Conservation (phyloP, 37 sponge, comb jelly and placozoan species). For the Geodia barretti region DNA sequence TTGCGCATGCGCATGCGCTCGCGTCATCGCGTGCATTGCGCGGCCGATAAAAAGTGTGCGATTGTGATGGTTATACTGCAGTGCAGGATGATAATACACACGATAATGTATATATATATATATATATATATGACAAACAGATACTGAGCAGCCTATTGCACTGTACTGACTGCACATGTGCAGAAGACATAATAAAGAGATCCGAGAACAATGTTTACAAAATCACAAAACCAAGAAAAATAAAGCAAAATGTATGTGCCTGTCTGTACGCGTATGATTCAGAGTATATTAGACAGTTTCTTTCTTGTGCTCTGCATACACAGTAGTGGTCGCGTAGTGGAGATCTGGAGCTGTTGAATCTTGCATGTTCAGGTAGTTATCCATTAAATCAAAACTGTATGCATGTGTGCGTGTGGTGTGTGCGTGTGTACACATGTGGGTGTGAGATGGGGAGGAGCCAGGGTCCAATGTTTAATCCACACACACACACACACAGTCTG, state of each 20-base stretch:
- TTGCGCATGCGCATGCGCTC: too few species aligned
- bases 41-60: too few species aligned
- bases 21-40: too few species aligned
- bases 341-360: constrained; percentile 34
- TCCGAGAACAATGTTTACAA: background rate
- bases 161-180: background rate
- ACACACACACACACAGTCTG: too few species aligned
- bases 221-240: background rate
- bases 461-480: too few species aligned
- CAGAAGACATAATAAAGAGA: background rate
- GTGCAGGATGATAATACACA: too few species aligned
- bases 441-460: too few species aligned
- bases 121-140: background rate
- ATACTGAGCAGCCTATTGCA: background rate
- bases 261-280: background rate
- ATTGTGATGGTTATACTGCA: too few species aligned
- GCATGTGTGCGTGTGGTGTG: background rate
- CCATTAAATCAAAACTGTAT: constrained; percentile 65
- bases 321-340: constrained; percentile 48
- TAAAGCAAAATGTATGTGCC: background rate
- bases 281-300: constrained; percentile 7
- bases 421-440: too few species aligned
- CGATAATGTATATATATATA: too few species aligned
- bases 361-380: constrained; percentile 37
- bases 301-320: constrained; percentile 43